A percentile compares a stretch with the other conserved stretches of the same genome.
Conservation (phyloP, 2,888 invertebrate genomes). For the Sepiola atlantica region DNA sequence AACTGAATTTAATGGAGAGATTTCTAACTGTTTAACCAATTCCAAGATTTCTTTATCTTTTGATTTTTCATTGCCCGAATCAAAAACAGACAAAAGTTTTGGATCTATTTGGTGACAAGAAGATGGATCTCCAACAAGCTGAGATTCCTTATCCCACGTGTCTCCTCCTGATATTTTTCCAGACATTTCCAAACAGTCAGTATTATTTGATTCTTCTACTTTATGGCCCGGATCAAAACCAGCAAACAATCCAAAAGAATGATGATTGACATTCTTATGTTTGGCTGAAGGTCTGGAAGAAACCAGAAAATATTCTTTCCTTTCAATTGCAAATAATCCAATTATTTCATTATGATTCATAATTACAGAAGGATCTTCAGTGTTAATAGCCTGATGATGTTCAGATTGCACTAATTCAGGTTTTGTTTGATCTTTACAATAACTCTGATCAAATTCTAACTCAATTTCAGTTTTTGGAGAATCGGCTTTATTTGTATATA, state of each 20-base stretch:
- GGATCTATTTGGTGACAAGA: background rate
- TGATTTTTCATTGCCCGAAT: background rate
- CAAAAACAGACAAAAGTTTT: background rate
- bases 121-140: background rate
- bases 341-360: background rate
- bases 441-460: too few relatives aligned
- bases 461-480: too few relatives aligned
- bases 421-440: too few relatives aligned
- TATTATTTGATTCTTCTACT: background rate
- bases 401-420: too few relatives aligned
- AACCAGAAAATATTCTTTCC: background rate
- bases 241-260: background rate
- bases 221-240: background rate
- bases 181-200: background rate
- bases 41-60: background rate
- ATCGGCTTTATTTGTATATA: too few relatives aligned
- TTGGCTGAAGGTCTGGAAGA: background rate
- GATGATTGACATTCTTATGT: background rate
- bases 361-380: too few relatives aligned
- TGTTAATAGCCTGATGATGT: too few relatives aligned
- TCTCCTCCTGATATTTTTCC: background rate
- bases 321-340: background rate
- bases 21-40: background rate
- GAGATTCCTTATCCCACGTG: background rate
- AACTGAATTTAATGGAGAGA: background rate